Evolutionary conservation across 2,888 invertebrate genomes (phyloP), one percentile per base, ranked within the genome.

Genomic region (Diaphora mendica): DNA sequence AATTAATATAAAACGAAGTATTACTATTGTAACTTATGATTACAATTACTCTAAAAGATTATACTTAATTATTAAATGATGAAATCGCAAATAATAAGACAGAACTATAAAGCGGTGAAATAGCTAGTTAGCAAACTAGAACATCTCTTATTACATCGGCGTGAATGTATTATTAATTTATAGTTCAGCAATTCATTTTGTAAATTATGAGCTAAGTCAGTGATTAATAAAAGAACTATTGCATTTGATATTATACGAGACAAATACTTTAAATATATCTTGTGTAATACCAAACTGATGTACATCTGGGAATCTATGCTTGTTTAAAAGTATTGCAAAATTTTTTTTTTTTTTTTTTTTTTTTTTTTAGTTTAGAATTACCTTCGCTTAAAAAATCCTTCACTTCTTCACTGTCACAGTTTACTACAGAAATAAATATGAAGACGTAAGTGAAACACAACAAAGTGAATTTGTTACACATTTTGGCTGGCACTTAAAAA

Each of bases 381-480:
- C 95, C 95, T 91, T 91, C 88, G 72, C 83, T 89, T 15, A 92
- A 81, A 75, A 90, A 89, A 89, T 92, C 91, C 88, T 87, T 82
- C 51, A 86, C 73, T 70, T 87, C 85, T 72, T 81, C 82, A 74
- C 84, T 80, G 82, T 92, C 92, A 90, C 93, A 93, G 71, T 90
- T 88, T 88, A 92, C 94, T 35, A 92, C 86, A 5, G 93, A 86
- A 64, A 93, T 83, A 72, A 95, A 94, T 70, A 94, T 82, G 48
- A 89, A 90, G 70, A 95, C 84, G 79, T 94, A 93, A 69, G 89
- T 90, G 73, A 95, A 80, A 30, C 92, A 89, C 65, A 95, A 77
- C 74, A 95, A 86, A 76, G 88, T 90, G 26, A 94, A 81, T 89
- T 93, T 95, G 87, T 90, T 90, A 83, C 92, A 94, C 95, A 95